Base-by-base conservation (phyloP, 92 coral and sea anemone genomes). In the Muricea muricata region DNA sequence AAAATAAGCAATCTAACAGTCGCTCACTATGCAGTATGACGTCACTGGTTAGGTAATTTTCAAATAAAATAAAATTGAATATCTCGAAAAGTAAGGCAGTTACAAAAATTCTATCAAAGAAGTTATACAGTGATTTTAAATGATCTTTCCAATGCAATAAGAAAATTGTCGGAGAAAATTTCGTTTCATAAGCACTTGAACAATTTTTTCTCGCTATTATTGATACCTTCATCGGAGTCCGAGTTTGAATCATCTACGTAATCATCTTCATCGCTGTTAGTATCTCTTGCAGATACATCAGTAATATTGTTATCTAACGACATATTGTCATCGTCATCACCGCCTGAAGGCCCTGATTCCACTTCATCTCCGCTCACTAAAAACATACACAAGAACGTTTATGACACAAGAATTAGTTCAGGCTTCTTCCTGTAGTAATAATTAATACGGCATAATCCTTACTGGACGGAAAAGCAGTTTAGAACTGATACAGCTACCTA, bases 171-270 rank as follows among this genome's bases (percentile, higher is more conserved):
- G 69, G 32, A 17, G 8, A 23, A 61, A 11, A 9, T 61, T 9
- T 26, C 1, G 11, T 17, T 23, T 24, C 1, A 33, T 23, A 2
- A 20, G 69, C 3, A 61, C 15, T 8, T 24, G 26, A 1, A 1
- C 32, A 24, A 37, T 37, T 4, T 37, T 9, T 9, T 4, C 4
- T 9, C 42, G 42, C 9, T 9, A 37, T 37, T 4, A 37, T 4
- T 4, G 42, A 37, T 75, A 75, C 80, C 80, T 41, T 73, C 79
- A 73, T 73, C 80, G 6, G 80, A 75, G 65, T 75, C 80, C 5
- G 65, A 50, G 26, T 70, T 17, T 0, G 79, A 73, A 21, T 31
- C 37, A 10, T 47, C 80, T 1, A 21, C 65, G 20, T 25, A 13
- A 0, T 26, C 60, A 25, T 75, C 80, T 3, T 50, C 65, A 9